Base-by-base conservation (phyloP, 2,113 vertebrate genomes). In the Colossoma macropomum region DNA sequence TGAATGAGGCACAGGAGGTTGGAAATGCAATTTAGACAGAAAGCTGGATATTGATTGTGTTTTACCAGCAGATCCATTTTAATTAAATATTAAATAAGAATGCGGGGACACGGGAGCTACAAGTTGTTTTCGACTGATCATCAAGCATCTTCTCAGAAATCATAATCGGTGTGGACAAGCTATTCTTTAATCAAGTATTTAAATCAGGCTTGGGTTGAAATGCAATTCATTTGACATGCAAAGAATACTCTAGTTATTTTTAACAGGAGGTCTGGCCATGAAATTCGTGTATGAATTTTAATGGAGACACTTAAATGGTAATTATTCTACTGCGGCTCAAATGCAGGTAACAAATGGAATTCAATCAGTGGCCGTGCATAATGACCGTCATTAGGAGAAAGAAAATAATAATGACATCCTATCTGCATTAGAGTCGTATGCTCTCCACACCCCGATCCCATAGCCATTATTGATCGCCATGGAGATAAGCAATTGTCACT, bases 371-470 rank as follows among this genome's bases (percentile, higher is more conserved):
- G 93, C 92, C 89, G 77, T 93, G 93, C 93, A 94, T 95, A 94
- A 95, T 99, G 97, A 98, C 96, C 97, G 97, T 99, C 98, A 99
- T 99, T 99, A 99, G 97, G 96, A 97, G 96, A 97, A 96, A 92
- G 93, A 95, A 99, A 99, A 99, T 99, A 99, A 99, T 98, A 98
- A 98, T 97, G 97, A 98, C 97, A 98, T 98, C 97, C 97, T 98
- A 96, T 98, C 97, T 96, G 97, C 97, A 97, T 99, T 98, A 98
- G 98, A 98, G 97, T 97, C 96, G 96, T 96, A 96, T 96, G 97
- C 96, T 97, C 97, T 97, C 97, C 97, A 97, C 96, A 97, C 96
- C 97, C 97, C 97, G 96, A 98, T 98, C 96, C 97, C 94, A 96
- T 96, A 95, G 95, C 96, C 96, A 98, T 98, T 98, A 98, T 98